phyloP scores from a whole-genome alignment of 1,140 invertebrate species.

The Papilio xuthus region DNA sequence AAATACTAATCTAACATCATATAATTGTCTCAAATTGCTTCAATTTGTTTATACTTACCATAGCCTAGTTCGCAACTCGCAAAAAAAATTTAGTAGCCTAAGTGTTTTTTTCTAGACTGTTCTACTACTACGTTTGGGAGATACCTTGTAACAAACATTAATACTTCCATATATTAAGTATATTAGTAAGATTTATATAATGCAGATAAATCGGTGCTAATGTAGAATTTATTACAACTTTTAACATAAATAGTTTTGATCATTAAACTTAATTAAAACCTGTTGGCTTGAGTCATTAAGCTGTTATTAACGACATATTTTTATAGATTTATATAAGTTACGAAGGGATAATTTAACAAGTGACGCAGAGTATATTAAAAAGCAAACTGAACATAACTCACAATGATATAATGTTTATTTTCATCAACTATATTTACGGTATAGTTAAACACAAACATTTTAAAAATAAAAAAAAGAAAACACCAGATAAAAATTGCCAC shows the following conservation, averaged over 20 bases:
- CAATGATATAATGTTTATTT: conserved; percentile 2
- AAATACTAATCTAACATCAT: too few species aligned
- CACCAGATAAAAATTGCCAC: background rate
- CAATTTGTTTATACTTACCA: background rate
- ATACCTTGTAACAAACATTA: too few species aligned
- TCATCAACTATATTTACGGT: background rate
- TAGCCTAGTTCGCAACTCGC: too few species aligned
- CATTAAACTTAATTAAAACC: conserved; percentile 1
- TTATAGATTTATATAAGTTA: background rate
- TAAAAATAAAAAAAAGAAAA: background rate
- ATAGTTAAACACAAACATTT: conserved; percentile 3
- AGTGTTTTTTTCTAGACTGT: too few species aligned
- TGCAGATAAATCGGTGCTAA: background rate
- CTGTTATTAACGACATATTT: conserved; percentile 12
- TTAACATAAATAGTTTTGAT: conserved; percentile 5
- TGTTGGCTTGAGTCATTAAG: conserved; percentile 1
- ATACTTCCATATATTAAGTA: too few species aligned
- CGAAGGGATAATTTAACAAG: background rate
- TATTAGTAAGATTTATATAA: background rate
- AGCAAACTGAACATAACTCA: background rate
- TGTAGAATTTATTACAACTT: conserved; percentile 5
- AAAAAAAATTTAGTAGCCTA: too few species aligned
- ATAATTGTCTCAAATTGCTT: background rate
- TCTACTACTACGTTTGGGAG: too few species aligned
- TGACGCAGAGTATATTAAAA: background rate